phyloP scores from a whole-genome alignment of 2,888 invertebrate species.

The Campoplex capitator region DNA sequence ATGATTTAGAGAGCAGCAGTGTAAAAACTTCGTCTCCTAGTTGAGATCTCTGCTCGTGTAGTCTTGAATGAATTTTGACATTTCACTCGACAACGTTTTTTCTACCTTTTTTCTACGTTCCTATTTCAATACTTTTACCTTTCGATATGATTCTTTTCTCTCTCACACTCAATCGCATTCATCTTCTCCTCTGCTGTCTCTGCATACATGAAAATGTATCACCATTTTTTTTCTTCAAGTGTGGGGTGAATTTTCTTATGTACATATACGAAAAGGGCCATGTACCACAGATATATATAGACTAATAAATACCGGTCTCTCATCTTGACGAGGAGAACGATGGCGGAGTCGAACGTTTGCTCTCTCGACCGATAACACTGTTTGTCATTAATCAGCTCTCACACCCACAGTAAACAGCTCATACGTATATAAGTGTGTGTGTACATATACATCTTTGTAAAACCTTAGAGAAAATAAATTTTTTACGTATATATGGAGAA shows the following conservation, averaged over 20 bases:
- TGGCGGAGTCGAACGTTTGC: constrained; percentile 41
- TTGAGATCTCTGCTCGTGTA: too few species aligned
- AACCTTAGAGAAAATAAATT: background rate
- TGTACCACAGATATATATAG: background rate
- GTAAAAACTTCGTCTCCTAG: background rate
- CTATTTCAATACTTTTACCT: constrained; percentile 18
- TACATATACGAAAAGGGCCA: background rate
- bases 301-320: background rate
- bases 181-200: background rate
- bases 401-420: constrained; percentile 52
- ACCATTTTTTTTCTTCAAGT: constrained; percentile 35
- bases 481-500: constrained; percentile 11
- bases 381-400: constrained; percentile 73
- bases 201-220: constrained; percentile 6
- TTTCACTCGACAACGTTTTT: constrained; percentile 19
- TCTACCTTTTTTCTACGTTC: constrained; percentile 11
- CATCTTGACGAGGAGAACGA: background rate
- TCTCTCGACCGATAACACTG: constrained; percentile 65
- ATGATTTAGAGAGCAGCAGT: background rate
- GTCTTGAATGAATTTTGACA: constrained; percentile 71
- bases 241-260: constrained; percentile 24
- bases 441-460: background rate
- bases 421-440: constrained; percentile 10
- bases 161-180: background rate
- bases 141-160: background rate